Evolutionary conservation across 2,888 invertebrate genomes (phyloP).

Genomic region (Dugesia japonica): DNA sequence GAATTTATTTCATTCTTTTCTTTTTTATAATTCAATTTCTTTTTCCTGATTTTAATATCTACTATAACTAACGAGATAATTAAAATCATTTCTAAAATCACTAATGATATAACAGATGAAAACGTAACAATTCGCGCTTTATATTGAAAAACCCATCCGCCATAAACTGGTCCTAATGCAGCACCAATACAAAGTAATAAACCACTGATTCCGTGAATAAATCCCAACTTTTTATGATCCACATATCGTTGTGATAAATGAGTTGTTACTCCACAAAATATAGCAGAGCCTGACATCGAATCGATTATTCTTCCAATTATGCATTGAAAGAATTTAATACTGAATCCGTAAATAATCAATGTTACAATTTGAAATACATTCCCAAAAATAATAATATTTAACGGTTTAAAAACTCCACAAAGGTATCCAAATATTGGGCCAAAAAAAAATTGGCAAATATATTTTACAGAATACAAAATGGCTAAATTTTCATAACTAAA

Average conservation of each 20-base stretch:
- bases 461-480: background rate
- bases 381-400: background rate
- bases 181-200: background rate
- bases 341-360: background rate
- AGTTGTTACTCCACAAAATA: background rate
- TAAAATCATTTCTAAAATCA: background rate
- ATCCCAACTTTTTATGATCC: background rate
- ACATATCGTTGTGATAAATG: background rate
- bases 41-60: background rate
- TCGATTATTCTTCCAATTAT: background rate
- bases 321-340: background rate
- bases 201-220: background rate
- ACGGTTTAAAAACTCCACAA: background rate
- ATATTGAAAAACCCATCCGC: background rate
- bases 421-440: background rate
- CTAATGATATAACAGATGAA: background rate
- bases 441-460: background rate
- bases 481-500: background rate
- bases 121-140: background rate
- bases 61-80: background rate
- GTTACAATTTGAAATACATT: background rate
- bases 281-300: background rate
- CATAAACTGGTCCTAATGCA: background rate
- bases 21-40: background rate
- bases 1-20: background rate